Percentiles rank a stretch among this genome's conserved stretches.
phyloP scores from a whole-genome alignment of 2,797 vertebrate species.

The Onychomys arenicola region DNA sequence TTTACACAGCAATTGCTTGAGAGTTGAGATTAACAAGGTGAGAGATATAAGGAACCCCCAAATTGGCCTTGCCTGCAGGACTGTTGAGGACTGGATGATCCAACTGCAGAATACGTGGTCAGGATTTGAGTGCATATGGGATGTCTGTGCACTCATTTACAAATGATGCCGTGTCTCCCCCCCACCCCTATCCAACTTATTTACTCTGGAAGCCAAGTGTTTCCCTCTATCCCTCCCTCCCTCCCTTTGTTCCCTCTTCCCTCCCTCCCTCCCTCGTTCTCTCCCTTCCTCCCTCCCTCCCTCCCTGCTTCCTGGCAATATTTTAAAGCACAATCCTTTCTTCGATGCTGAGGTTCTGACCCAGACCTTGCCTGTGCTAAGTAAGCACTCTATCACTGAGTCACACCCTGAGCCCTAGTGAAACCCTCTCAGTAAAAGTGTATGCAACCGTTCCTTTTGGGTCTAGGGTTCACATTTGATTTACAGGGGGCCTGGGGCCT shows the following conservation, averaged over 20 bases:
- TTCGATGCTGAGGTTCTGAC: not conserved
- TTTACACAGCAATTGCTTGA: not conserved
- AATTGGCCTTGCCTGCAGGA: not conserved
- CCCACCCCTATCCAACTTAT: not conserved
- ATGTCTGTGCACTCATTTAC: not conserved
- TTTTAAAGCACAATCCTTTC: not conserved
- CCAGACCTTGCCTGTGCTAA: too few species aligned
- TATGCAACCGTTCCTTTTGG: not conserved
- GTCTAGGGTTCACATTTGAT: too few species aligned
- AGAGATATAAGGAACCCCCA: not conserved
- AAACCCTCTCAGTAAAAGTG: not conserved
- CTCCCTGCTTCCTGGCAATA: not conserved
- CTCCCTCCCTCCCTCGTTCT: not conserved
- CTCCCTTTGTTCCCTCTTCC: not conserved
- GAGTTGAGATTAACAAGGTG: not conserved
- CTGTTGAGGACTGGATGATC: not conserved
- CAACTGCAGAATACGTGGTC: not conserved
- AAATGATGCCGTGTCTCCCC: not conserved
- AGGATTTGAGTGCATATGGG: accelerated
- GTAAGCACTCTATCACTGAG: not conserved
- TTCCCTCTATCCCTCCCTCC: not conserved
- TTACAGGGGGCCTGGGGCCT: accelerated
- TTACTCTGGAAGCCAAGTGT: not conserved
- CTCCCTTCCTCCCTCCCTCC: accelerated
- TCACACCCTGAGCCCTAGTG: not conserved